Evolutionary conservation across 2,888 invertebrate species (phyloP).

Genomic region (Acanthococcus lagerstroemiae): DNA sequence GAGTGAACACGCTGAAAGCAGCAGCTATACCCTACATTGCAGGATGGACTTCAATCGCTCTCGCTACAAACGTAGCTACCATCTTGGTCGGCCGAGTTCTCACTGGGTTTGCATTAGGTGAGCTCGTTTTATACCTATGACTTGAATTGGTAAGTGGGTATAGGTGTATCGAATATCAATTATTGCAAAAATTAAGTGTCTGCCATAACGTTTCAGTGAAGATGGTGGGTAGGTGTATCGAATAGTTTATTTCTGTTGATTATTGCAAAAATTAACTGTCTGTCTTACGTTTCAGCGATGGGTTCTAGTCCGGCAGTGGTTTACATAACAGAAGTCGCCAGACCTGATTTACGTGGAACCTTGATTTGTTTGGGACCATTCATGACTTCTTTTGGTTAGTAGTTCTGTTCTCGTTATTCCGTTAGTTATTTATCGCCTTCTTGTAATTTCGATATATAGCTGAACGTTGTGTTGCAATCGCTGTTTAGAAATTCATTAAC

Average conservation of each 20-base stretch:
- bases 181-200: too few species aligned
- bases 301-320: constrained; percentile 52
- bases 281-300: constrained; percentile 42
- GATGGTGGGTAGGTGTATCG: too few species aligned
- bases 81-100: constrained; percentile 47
- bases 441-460: too few species aligned
- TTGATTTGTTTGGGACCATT: constrained; percentile 50
- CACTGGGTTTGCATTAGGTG: constrained; percentile 48
- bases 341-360: constrained; percentile 51
- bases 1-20: constrained; percentile 48
- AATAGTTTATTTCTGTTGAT: too few species aligned
- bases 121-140: constrained; percentile 27
- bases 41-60: constrained; percentile 50
- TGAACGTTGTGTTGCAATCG: too few species aligned
- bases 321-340: constrained; percentile 52
- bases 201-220: too few species aligned
- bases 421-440: too few species aligned
- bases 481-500: constrained; percentile 8
- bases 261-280: constrained; percentile 4
- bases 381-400: constrained; percentile 49
- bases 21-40: constrained; percentile 47
- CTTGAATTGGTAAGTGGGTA: too few species aligned
- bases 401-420: not conserved
- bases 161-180: too few species aligned
- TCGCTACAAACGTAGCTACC: constrained; percentile 46